phyloP scores from a whole-genome alignment of 2,113 vertebrate genomes.

The human (Homo sapiens) region DNA sequence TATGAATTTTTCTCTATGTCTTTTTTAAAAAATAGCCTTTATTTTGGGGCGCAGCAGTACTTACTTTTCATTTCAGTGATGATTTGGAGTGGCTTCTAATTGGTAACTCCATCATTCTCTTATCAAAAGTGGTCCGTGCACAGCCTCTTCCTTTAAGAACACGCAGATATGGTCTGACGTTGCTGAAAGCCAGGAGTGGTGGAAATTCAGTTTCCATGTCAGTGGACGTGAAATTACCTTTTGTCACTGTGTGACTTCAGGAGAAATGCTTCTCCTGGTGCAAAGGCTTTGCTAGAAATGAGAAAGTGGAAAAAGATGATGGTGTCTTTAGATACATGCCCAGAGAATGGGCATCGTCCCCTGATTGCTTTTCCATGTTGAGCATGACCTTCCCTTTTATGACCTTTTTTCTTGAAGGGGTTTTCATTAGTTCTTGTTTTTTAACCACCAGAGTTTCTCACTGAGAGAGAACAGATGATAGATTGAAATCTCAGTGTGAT shows the following conservation, averaged over 20 bases:
- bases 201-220: neutral
- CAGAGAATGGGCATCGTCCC: accelerated
- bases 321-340: neutral
- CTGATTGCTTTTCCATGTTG: neutral
- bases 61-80: neutral
- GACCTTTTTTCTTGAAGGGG: neutral
- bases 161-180: neutral
- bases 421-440: neutral
- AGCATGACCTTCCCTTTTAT: neutral
- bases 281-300: neutral
- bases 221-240: neutral
- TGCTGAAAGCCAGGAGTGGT: neutral
- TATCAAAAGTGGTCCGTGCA: neutral
- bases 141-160: neutral
- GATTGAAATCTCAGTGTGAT: neutral
- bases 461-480: neutral
- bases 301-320: neutral
- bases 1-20: neutral
- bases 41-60: neutral
- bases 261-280: no score
- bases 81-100: neutral
- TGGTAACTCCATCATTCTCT: neutral
- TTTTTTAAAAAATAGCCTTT: neutral
- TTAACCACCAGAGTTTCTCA: neutral
- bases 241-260: neutral